Base-by-base conservation (phyloP, 2,113 vertebrate species). In the Lota lota region DNA sequence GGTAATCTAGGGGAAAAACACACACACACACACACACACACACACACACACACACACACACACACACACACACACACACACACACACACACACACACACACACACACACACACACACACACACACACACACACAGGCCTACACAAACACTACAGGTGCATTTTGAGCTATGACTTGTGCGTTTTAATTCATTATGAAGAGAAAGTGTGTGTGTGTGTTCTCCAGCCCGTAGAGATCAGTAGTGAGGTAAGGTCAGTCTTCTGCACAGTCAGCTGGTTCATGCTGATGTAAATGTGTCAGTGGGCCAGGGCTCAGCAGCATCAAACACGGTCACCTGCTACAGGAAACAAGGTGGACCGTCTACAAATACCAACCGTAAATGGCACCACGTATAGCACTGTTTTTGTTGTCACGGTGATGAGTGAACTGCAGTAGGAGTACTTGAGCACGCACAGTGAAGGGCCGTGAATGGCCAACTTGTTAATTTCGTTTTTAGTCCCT, bases 251-350 rank as follows among this genome's bases (percentile, higher is more conserved):
- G 84, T 88, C 82, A 88, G 63, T 83, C 72, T 72, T 76, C 82
- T 87, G 79, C 61, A 50, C 75, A 82, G 75, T 68, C 81, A 78
- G 76, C 59, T 15, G 14, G 40, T 64, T 12, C 11, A n/a, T 20
- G 36, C 33, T 57, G 64, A 69, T 85, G 85, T 88, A 67, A 88
- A 75, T 87, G 84, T 87, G 88, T 88, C 84, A 90, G 80, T 88
- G 82, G 87, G 83, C 73, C 87, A 88, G 70, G 1, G 71, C 66
- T 47, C 40, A 47, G 72, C 22, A 63, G 53, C 61, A 59, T 68
- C 78, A 80, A 83, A 56, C 1, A 56, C 53, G 17, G 5, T 56
- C 0, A n/a, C 53, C 10, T 17, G 17, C 53, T 56, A 5, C 53
- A 5, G 15, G 2, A 2, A 14, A 18, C 28, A 33, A 3, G 28